These are phyloP conservation scores for Apodemia hepburni DNA, from an alignment of 2,888 invertebrate species.

Conservation along the genomic window DNA sequence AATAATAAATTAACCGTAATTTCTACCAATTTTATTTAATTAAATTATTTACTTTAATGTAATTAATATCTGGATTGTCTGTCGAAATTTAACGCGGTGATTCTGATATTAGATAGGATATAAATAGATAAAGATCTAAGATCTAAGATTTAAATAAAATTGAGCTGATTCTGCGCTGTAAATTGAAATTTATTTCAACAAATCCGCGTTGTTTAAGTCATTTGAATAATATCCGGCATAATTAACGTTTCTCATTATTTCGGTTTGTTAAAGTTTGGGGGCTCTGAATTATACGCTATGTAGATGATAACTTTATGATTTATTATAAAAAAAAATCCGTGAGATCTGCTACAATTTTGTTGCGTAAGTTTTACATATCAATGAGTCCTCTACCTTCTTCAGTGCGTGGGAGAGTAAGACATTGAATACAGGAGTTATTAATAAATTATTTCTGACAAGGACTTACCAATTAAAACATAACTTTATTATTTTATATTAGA, in stretches of 20 bases:
- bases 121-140: not conserved
- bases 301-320: no score
- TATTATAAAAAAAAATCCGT: no score
- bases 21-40: constrained; percentile 11
- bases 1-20: no score
- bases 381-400: no score
- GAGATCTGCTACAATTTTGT: no score
- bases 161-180: not conserved
- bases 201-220: not conserved
- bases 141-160: constrained; percentile 10
- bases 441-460: no score
- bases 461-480: no score
- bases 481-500: no score
- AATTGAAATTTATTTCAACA: not conserved
- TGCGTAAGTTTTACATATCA: no score
- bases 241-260: constrained; percentile 1
- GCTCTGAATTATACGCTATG: not conserved
- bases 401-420: no score
- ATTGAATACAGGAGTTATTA: no score
- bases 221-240: not conserved
- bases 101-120: not conserved
- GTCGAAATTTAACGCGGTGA: not conserved
- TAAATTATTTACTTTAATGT: constrained; percentile 18
- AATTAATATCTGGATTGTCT: constrained; percentile 10
- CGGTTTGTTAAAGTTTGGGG: not conserved